Evolutionary conservation across 1,140 invertebrate genomes (phyloP).

Genomic region (Eciton burchellii): DNA sequence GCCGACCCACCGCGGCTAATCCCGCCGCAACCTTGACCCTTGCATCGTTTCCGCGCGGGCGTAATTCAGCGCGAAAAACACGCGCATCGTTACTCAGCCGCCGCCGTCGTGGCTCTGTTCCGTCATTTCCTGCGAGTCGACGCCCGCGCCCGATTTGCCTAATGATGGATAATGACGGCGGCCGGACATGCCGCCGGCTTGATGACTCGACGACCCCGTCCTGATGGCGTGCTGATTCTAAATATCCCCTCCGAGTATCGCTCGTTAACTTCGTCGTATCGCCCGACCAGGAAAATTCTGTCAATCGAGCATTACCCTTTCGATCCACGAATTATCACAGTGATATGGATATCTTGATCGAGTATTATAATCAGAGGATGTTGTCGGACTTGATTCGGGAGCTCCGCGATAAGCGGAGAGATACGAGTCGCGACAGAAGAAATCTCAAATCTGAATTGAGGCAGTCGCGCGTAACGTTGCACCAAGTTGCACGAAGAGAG

Average conservation of each 20-base stretch:
- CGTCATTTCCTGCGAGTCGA: slow-evolving; percentile 50
- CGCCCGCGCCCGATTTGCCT: slow-evolving; percentile 22
- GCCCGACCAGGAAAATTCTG: background rate
- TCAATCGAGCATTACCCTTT: background rate
- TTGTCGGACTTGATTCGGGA: background rate
- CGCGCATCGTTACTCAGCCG: slow-evolving; percentile 55
- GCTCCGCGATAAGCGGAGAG: background rate
- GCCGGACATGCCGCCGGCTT: slow-evolving; percentile 36
- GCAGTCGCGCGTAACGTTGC: background rate
- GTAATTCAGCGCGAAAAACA: slow-evolving; percentile 62
- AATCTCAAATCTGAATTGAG: background rate
- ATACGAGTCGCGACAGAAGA: background rate
- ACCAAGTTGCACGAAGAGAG: background rate
- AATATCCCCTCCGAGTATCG: slow-evolving; percentile 24
- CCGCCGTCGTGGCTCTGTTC: slow-evolving; percentile 60
- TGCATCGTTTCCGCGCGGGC: slow-evolving; percentile 54
- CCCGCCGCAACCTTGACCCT: slow-evolving; percentile 43
- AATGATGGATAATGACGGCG: slow-evolving; percentile 57
- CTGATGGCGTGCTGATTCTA: slow-evolving; percentile 39
- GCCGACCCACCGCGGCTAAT: slow-evolving; percentile 48
- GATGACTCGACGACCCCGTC: slow-evolving; percentile 28
- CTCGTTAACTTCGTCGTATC: background rate
- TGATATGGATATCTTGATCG: background rate
- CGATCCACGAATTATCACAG: too few relatives aligned
- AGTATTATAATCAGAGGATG: background rate